Evolutionary conservation across 1,140 invertebrate species (phyloP).

Genomic region (Saccostrea cuccullata): DNA sequence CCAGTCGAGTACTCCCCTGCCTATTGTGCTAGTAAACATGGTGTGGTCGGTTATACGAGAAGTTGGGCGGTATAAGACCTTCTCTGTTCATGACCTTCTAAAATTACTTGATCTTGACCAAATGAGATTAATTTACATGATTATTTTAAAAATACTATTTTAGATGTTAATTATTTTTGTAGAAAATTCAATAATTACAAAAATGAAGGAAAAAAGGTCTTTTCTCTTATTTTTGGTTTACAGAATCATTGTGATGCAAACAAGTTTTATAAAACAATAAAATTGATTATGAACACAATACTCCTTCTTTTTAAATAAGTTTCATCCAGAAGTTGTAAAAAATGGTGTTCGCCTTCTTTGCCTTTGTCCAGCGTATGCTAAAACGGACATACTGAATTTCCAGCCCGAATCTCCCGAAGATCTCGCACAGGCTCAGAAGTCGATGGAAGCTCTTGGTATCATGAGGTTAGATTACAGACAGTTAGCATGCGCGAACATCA

Average conservation of each 20-base stretch:
- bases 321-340: conserved; percentile 47
- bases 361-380: conserved; percentile 57
- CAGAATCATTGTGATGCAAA: background rate
- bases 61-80: conserved; percentile 73
- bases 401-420: background rate
- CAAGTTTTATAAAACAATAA: too few relatives aligned
- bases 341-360: conserved; percentile 55
- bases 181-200: background rate
- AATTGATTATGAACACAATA: background rate
- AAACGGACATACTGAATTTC: conserved; percentile 51
- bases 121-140: too few relatives aligned
- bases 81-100: too few relatives aligned
- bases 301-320: conserved; percentile 28
- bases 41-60: conserved; percentile 85
- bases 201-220: background rate
- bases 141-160: background rate
- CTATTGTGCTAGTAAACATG: conserved; percentile 88
- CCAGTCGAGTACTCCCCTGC: conserved; percentile 86
- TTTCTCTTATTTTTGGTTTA: background rate
- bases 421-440: background rate
- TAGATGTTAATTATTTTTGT: background rate
- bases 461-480: conserved; percentile 4
- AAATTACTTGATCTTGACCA: too few relatives aligned
- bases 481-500: too few relatives aligned
- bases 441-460: background rate